Percentiles rank a stretch among this genome's conserved stretches.
Evolutionary conservation across 2,113 vertebrate genomes (phyloP).

Genomic region (Amphilophus citrinellus): DNA sequence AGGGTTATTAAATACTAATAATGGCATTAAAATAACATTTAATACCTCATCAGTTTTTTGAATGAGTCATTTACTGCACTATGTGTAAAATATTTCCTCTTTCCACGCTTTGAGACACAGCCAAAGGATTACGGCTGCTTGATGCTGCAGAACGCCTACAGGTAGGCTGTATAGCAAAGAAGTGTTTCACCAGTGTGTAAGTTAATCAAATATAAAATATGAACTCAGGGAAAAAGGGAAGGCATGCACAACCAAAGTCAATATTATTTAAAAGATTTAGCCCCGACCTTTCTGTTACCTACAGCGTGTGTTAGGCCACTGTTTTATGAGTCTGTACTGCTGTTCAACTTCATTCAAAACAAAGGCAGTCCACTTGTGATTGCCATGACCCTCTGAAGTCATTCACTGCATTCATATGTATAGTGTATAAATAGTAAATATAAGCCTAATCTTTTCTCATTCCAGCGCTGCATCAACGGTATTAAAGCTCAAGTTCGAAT

Average conservation of each 20-base stretch:
- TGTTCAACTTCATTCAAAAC: background rate
- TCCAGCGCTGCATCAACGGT: no score
- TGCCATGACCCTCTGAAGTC: background rate
- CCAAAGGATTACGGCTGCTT: background rate
- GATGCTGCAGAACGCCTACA: background rate
- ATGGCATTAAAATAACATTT: background rate
- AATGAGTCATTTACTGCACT: conserved; percentile 7
- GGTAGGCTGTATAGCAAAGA: conserved; percentile 9
- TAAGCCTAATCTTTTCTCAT: no score
- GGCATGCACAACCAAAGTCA: background rate
- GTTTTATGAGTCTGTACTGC: background rate
- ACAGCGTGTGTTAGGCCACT: no score
- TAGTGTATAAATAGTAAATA: no score
- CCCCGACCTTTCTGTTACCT: no score
- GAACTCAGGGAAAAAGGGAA: background rate
- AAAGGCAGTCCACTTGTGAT: background rate
- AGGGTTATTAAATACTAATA: background rate
- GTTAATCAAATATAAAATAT: background rate
- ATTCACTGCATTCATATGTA: no score
- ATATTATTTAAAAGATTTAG: background rate
- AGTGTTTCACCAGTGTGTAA: background rate
- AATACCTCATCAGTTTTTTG: background rate
- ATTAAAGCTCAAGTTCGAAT: no score
- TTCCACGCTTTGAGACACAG: background rate
- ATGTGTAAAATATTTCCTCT: background rate